Conservation (phyloP, 2,888 invertebrate genomes). For the Chloroclystis v-ata region DNA sequence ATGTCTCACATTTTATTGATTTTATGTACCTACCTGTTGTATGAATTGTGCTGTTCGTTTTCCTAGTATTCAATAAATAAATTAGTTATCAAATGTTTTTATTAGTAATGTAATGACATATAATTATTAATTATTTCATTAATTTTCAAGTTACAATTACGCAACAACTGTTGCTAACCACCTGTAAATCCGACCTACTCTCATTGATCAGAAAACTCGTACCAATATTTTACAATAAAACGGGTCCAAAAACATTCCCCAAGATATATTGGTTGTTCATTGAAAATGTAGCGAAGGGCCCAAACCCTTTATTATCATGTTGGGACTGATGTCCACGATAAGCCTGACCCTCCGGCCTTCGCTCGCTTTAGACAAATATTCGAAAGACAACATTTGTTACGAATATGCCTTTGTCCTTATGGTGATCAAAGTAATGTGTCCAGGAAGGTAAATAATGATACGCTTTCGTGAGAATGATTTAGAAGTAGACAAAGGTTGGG, state of each 20-base stretch:
- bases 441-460: constrained; percentile 17
- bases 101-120: too few species aligned
- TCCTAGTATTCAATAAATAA: too few species aligned
- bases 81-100: too few species aligned
- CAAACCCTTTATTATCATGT: constrained; percentile 57
- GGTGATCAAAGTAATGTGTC: constrained; percentile 23
- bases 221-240: constrained; percentile 12
- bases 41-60: too few species aligned
- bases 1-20: too few species aligned
- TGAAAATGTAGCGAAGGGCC: constrained; percentile 51
- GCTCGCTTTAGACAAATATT: constrained; percentile 43
- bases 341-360: constrained; percentile 35
- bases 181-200: background rate
- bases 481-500: constrained; percentile 26
- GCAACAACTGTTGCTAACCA: background rate
- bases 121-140: too few species aligned
- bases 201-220: constrained; percentile 10
- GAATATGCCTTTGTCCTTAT: constrained; percentile 25
- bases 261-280: constrained; percentile 55
- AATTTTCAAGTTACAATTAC: too few species aligned
- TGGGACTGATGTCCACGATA: constrained; percentile 49
- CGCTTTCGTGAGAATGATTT: constrained; percentile 13
- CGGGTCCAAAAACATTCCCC: constrained; percentile 24
- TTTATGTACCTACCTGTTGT: too few species aligned
- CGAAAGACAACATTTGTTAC: constrained; percentile 32